Base-by-base conservation (phyloP, 2,113 vertebrate genomes). In the Catharus minimus region DNA sequence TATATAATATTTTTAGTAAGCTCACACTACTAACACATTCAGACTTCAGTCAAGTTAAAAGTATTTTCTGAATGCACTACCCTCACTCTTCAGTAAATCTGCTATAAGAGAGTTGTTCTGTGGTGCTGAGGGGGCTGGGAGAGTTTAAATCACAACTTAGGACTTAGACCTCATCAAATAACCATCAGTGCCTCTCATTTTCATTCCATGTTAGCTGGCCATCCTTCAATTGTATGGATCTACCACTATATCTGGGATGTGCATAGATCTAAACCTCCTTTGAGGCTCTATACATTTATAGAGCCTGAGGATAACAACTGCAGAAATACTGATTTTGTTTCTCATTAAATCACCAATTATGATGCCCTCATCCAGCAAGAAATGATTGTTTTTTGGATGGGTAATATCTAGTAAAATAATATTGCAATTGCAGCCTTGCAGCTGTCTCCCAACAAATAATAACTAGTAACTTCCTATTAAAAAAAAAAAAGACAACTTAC, bases 201-300 rank as follows among this genome's bases (percentile, higher is more conserved):
- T 50, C n/a, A 64, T 55, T 87, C 36, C 36, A 56, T 4, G 6
- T 32, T 67, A 56, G 58, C 44, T 68, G 41, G 30, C 57, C 16
- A 52, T 47, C 50, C 67, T 52, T 38, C 27, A 93, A 6, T 8
- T 62, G 32, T 5, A 30, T 30, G 46, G 43, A 66, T 23, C 10
- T n/a, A 61, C 22, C 52, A 26, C 36, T 66, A 0, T 5, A 62
- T 43, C 43, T 38, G 36, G 16, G 27, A 90, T 0, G 0, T 44
- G 39, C 20, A 43, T 0, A 9, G 16, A 33, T 47, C 33, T 62
- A 60, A 67, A 47, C 19, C 3, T 92, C 27, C 52, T 36, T 18
- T 50, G 76, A 39, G 32, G 44, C 56, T 28, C 47, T 39, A 32
- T 1, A 19, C 5, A 24, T 27, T 30, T 33, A 65, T 23, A 49